phyloP scores from a whole-genome alignment of 30 jellyfish, hydroid and myxozoan species.

The Hydractinia echinata region DNA sequence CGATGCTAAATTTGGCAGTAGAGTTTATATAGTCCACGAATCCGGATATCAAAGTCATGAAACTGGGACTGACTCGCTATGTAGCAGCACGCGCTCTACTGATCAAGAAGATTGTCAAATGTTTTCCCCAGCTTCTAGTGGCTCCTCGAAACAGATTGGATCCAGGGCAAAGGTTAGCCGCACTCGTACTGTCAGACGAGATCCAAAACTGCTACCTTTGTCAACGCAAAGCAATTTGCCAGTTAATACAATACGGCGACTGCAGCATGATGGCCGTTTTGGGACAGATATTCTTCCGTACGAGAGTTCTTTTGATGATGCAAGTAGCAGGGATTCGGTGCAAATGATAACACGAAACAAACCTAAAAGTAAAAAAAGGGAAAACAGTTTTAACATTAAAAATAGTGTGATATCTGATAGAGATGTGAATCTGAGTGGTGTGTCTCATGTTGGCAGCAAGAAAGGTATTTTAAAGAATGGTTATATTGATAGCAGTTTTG shows the following conservation, averaged over 20 bases:
- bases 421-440: too few species aligned
- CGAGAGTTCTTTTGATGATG: conserved; percentile 15
- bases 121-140: conserved; percentile 14
- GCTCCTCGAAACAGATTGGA: not conserved
- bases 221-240: not conserved
- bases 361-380: not conserved
- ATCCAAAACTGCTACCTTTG: not conserved
- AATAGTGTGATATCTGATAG: too few species aligned
- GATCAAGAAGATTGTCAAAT: conserved; percentile 25
- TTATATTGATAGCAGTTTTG: too few species aligned
- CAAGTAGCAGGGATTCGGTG: conserved; percentile 9
- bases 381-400: not conserved
- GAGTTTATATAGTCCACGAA: conserved; percentile 15
- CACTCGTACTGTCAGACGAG: not conserved
- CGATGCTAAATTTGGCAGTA: not conserved
- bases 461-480: too few species aligned
- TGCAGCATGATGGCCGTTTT: not conserved
- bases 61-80: conserved; percentile 20
- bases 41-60: conserved; percentile 31
- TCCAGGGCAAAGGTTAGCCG: not conserved
- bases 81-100: conserved; percentile 30
- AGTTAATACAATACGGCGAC: not conserved
- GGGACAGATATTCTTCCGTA: not conserved
- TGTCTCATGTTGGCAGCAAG: too few species aligned
- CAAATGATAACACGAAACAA: conserved; percentile 2